These are phyloP conservation scores for Crotalus horridus DNA, from an alignment of 2,113 vertebrate species.

Conservation along the genomic window DNA sequence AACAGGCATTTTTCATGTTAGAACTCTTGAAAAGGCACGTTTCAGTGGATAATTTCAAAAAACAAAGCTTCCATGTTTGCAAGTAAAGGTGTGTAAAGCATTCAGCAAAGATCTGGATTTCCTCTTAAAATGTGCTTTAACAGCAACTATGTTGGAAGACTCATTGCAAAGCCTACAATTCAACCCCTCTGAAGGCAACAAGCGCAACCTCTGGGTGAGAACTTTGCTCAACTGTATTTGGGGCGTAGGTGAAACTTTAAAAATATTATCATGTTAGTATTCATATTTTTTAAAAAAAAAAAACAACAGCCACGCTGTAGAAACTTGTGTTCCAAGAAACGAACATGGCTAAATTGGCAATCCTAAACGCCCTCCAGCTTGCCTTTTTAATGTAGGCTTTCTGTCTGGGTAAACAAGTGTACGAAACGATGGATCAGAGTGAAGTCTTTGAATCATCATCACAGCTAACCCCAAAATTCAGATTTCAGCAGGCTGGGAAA, in stretches of 20 bases:
- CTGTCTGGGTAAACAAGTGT: not conserved
- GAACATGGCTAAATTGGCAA: not conserved
- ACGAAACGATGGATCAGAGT: not conserved
- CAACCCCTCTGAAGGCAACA: constrained; percentile 23
- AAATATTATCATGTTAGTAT: not conserved
- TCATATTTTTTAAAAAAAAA: not conserved
- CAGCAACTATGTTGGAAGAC: constrained; percentile 47
- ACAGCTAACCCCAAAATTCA: not conserved
- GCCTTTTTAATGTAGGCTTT: not conserved
- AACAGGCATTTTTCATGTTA: constrained; percentile 32
- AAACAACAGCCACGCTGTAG: not conserved
- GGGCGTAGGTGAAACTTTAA: not conserved
- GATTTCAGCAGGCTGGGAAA: not conserved
- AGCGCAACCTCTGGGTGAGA: constrained; percentile 15
- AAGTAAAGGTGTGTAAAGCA: constrained; percentile 35
- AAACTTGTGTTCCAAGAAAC: not conserved
- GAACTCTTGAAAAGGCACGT: constrained; percentile 64
- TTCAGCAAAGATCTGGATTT: constrained; percentile 36
- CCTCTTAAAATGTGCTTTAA: constrained; percentile 50
- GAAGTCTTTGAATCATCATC: not conserved
- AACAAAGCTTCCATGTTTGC: constrained; percentile 39
- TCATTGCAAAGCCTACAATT: constrained; percentile 29
- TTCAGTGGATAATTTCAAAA: constrained; percentile 49
- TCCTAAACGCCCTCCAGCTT: not conserved
- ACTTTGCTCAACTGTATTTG: not conserved